Base-by-base conservation (phyloP, 23 tunicate genomes). In the Phallusia fumigata region DNA sequence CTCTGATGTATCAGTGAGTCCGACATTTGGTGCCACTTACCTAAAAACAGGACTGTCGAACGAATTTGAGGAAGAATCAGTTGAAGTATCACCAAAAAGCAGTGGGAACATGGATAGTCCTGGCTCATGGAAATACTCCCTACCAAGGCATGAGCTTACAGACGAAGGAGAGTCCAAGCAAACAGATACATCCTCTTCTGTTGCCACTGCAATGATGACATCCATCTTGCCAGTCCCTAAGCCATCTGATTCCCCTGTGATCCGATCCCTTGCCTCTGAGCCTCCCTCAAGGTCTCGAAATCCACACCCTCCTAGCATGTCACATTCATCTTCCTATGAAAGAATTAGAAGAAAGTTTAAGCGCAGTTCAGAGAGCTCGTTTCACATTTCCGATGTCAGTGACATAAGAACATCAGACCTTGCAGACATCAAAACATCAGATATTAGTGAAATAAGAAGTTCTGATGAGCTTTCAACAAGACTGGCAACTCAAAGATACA, bases 181-280 rank as follows among this genome's bases (percentile, higher is more conserved):
- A 0, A 86, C 84, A 21, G 90, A 86, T 49, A 85, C 82, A 51
- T 76, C 85, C 33, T 35, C 84, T 65, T 84, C 86, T 3, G 52
- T 49, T 35, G 80, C 80, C 16, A 36, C 91, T 2, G 53, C 78
- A n/a, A 31, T 79, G 36, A 22, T 75, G 31, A 75, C 52, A 18
- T 10, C 47, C 32, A 51, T 69, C 28, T 53, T 89, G 2, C 94
- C 94, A 10, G 64, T 79, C 28, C 94, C 94, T 50, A 80, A 79
- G 24, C 94, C 88, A 0, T 89, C 94, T 15, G 88, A 84, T 64
- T 89, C 94, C 52, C 94, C 94, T 31, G 85, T 89, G 77, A 89
- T 89, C 52, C 85, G 94, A 32, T 89, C 94, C 33, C 85, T 89
- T 19, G 85, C 83, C 22, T 84, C 88, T 49, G 85, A 80, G 53